A percentile compares a stretch with the other conserved stretches of the same genome.
phyloP scores from a whole-genome alignment of 2,113 vertebrate genomes.

The Periophthalmus modestus region DNA sequence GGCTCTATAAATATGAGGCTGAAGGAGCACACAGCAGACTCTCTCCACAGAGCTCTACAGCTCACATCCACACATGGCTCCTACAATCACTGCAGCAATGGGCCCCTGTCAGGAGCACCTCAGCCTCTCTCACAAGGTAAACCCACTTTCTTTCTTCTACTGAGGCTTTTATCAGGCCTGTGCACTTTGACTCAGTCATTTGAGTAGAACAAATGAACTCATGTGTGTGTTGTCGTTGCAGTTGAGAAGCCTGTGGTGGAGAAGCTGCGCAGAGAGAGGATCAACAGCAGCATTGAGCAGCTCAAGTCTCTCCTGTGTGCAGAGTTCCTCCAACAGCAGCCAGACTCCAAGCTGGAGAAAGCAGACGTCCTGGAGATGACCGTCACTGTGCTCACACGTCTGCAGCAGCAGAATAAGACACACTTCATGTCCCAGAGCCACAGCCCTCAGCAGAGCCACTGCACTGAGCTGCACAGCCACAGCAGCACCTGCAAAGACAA shows the following conservation, averaged over 20 bases:
- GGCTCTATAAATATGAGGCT: constrained; percentile 71
- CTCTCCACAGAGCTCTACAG: constrained; percentile 62
- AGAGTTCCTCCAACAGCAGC: constrained; percentile 65
- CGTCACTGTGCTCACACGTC: constrained; percentile 20
- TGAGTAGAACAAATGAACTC: constrained; percentile 11
- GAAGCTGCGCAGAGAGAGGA: constrained; percentile 70
- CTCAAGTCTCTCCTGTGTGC: constrained; percentile 62
- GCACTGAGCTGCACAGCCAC: not conserved
- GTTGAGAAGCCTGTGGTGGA: constrained; percentile 68
- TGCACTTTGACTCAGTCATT: not conserved
- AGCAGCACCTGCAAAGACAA: constrained; percentile 23
- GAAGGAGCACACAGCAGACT: constrained; percentile 62
- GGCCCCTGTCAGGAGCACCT: constrained; percentile 57
- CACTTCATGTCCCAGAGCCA: not conserved
- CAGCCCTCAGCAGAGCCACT: not conserved
- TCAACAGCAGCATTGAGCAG: constrained; percentile 75
- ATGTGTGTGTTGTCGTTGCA: constrained; percentile 30
- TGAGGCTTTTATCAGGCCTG: not conserved
- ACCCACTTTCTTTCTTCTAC: constrained; percentile 9
- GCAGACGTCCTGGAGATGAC: constrained; percentile 71
- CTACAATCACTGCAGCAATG: constrained; percentile 60
- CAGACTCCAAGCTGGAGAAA: constrained; percentile 76
- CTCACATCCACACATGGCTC: constrained; percentile 71
- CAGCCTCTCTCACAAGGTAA: constrained; percentile 68
- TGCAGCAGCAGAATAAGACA: constrained; percentile 1